A percentile compares a stretch with the other conserved stretches of the same genome.
Conservation (phyloP, 1,140 invertebrate genomes). For the Drosophila teissieri region DNA sequence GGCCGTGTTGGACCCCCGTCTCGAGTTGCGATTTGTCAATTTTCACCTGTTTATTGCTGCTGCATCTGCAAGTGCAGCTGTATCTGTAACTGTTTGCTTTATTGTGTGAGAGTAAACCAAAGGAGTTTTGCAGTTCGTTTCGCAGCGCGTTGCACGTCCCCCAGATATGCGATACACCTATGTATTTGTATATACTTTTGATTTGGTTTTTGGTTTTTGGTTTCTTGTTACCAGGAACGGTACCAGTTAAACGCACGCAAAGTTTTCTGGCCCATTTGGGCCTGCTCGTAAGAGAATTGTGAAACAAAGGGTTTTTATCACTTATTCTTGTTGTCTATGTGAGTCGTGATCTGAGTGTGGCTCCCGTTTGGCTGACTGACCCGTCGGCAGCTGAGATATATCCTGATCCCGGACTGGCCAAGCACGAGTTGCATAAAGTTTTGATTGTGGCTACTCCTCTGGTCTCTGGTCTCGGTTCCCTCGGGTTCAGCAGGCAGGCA, state of each 20-base stretch:
- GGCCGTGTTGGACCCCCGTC: slow-evolving; percentile 33
- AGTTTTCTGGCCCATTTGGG: slow-evolving; percentile 46
- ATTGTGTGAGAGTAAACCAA: slow-evolving; percentile 75
- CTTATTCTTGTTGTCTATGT: slow-evolving; percentile 69
- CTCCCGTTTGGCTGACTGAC: slow-evolving; percentile 13
- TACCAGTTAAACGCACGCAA: slow-evolving; percentile 76
- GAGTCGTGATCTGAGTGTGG: slow-evolving; percentile 23
- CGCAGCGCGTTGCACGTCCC: slow-evolving; percentile 39
- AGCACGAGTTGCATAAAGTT: slow-evolving; percentile 37
- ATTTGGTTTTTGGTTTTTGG: not conserved
- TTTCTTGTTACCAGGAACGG: slow-evolving; percentile 45
- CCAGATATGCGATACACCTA: too few relatives aligned
- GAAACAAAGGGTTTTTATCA: slow-evolving; percentile 78
- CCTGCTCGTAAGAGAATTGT: slow-evolving; percentile 64
- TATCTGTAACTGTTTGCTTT: slow-evolving; percentile 52
- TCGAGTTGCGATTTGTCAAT: slow-evolving; percentile 68
- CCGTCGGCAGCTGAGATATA: not conserved
- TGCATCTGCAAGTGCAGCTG: slow-evolving; percentile 49
- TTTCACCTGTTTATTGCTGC: slow-evolving; percentile 72
- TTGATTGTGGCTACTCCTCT: slow-evolving; percentile 46
- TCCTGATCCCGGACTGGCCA: slow-evolving; percentile 4
- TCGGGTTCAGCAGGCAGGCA: slow-evolving; percentile 52
- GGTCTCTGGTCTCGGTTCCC: slow-evolving; percentile 24
- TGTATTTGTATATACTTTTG: not conserved
- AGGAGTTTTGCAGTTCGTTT: slow-evolving; percentile 60